These are phyloP conservation scores for Xenopus borealis DNA, from an alignment of 2,113 vertebrate species.

Conservation along the genomic window DNA sequence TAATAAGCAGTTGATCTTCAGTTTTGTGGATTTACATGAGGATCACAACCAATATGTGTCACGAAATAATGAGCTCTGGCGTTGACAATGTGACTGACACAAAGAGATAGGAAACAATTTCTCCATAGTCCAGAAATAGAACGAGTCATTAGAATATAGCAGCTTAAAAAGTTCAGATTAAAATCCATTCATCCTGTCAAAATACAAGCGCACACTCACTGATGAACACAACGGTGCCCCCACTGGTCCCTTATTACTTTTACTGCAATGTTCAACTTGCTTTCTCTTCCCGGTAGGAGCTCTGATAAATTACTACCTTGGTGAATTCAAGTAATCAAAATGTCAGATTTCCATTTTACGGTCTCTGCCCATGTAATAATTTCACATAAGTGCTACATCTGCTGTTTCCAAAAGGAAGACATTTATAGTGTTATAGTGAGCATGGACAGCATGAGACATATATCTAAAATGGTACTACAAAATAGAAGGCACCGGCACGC, in stretches of 20 bases:
- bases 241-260: constrained; percentile 8
- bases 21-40: not conserved
- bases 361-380: constrained; percentile 44
- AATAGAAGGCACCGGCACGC: not conserved
- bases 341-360: constrained; percentile 44
- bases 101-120: not conserved
- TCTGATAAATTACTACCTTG: constrained; percentile 43
- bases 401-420: constrained; percentile 42
- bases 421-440: constrained; percentile 38
- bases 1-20: not conserved
- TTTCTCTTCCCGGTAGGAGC: constrained; percentile 16
- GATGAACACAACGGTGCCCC: constrained; percentile 7
- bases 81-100: constrained; percentile 3
- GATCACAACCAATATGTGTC: not conserved
- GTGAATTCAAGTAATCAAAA: constrained; percentile 44
- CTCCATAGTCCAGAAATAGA: not conserved
- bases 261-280: constrained; percentile 19
- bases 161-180: not conserved
- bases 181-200: constrained; percentile 4
- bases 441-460: constrained; percentile 24
- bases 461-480: constrained; percentile 28
- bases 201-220: not conserved
- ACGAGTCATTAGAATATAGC: constrained; percentile 1
- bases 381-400: constrained; percentile 42
- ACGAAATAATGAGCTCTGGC: not conserved